These are phyloP conservation scores for Dendrolimus houi DNA, from an alignment of 2,888 invertebrate species.

Conservation along the genomic window DNA sequence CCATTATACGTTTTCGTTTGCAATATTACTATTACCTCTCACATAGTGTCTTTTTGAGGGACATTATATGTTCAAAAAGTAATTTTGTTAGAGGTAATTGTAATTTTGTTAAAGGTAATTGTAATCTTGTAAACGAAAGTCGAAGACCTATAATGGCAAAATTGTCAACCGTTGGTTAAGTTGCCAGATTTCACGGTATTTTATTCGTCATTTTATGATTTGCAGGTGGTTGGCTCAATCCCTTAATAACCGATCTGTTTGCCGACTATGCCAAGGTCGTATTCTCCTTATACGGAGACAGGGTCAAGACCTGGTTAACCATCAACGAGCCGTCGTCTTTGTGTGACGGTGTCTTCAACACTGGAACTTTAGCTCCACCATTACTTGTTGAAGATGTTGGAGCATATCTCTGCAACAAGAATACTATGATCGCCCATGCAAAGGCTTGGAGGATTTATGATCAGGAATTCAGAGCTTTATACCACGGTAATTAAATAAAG, in stretches of 20 bases:
- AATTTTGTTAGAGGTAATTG: too few relatives aligned
- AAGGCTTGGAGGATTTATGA: constrained; percentile 78
- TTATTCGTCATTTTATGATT: not conserved
- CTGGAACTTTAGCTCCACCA: constrained; percentile 45
- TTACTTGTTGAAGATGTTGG: constrained; percentile 52
- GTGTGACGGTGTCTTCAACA: constrained; percentile 53
- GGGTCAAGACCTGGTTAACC: constrained; percentile 82
- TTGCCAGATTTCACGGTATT: too few relatives aligned
- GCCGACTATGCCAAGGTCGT: constrained; percentile 77
- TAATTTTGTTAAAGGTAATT: too few relatives aligned
- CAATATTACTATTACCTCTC: too few relatives aligned
- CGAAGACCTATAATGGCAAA: too few relatives aligned
- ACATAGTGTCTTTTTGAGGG: too few relatives aligned
- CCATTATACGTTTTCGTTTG: too few relatives aligned
- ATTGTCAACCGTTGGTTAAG: too few relatives aligned
- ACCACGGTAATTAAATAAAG: constrained; percentile 47
- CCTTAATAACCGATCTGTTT: constrained; percentile 77
- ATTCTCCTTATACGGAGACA: constrained; percentile 74
- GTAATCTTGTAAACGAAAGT: too few relatives aligned
- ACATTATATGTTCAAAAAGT: too few relatives aligned
- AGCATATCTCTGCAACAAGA: constrained; percentile 78
- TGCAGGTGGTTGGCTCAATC: constrained; percentile 80
- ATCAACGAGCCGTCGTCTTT: constrained; percentile 80
- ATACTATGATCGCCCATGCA: constrained; percentile 81
- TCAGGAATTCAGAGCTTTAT: constrained; percentile 61